Evolutionary conservation across 2,888 invertebrate species (phyloP).

Genomic region (Drosophila tanythrix): DNA sequence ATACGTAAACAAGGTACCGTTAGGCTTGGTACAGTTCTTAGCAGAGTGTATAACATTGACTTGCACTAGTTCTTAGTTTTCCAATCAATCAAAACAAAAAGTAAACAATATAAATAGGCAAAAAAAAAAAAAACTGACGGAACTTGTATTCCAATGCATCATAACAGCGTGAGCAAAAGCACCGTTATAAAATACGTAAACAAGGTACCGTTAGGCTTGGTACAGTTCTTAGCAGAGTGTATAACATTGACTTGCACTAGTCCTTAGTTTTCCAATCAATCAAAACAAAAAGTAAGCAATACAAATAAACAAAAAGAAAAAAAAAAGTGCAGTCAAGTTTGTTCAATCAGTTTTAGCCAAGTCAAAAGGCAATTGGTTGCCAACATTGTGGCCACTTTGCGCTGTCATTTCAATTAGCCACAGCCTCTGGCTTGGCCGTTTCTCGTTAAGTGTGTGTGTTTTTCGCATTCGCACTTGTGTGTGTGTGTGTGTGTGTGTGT

Average conservation of each 20-base stretch:
- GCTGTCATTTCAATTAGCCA: constrained; percentile 54
- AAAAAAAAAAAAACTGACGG: not conserved
- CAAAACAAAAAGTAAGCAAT: not conserved
- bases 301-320: not conserved
- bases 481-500: not conserved
- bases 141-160: not conserved
- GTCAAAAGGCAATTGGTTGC: constrained; percentile 21
- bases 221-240: too few species aligned
- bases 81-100: not conserved
- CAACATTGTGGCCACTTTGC: constrained; percentile 18
- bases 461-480: too few species aligned
- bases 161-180: not conserved
- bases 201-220: not conserved
- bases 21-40: not conserved
- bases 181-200: too few species aligned
- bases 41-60: not conserved
- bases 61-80: not conserved
- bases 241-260: not conserved
- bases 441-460: not conserved
- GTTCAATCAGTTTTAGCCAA: constrained; percentile 9
- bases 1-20: too few species aligned
- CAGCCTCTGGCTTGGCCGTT: constrained; percentile 20
- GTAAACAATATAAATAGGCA: not conserved
- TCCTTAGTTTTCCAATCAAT: not conserved
- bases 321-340: constrained; percentile 9